Evolutionary conservation across 2,888 invertebrate species (phyloP).

Genomic region (Holacanthella duospinosa): DNA sequence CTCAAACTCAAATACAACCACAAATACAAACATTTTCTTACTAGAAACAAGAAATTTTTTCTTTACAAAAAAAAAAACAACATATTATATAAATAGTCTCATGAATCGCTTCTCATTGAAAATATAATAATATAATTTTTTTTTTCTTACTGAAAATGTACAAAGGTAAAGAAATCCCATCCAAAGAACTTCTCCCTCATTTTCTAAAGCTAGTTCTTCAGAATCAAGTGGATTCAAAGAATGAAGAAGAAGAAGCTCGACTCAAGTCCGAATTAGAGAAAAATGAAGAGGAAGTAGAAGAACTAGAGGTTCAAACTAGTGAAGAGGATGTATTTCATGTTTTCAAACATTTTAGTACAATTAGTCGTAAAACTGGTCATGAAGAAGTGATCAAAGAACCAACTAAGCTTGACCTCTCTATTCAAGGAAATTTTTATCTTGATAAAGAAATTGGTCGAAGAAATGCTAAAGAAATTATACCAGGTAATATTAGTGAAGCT

Average conservation of each 20-base stretch:
- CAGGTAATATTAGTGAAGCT: background rate
- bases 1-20: too few species aligned
- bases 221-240: background rate
- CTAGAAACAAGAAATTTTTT: too few species aligned
- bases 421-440: background rate
- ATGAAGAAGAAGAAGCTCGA: background rate
- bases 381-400: background rate
- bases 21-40: too few species aligned
- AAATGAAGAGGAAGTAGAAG: conserved; percentile 1
- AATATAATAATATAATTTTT: too few species aligned
- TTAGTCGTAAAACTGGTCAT: background rate
- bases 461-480: background rate
- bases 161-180: background rate
- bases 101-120: too few species aligned
- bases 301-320: background rate
- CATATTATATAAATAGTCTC: too few species aligned
- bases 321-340: background rate
- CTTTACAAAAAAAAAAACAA: too few species aligned
- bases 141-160: too few species aligned
- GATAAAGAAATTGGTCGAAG: background rate
- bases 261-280: background rate
- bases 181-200: conserved; percentile 3
- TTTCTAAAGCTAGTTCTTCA: conserved; percentile 4
- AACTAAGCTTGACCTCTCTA: background rate
- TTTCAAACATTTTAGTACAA: background rate